These are phyloP conservation scores for Steinernema khuongi DNA, from an alignment of 1,140 invertebrate species.

Conservation along the genomic window DNA sequence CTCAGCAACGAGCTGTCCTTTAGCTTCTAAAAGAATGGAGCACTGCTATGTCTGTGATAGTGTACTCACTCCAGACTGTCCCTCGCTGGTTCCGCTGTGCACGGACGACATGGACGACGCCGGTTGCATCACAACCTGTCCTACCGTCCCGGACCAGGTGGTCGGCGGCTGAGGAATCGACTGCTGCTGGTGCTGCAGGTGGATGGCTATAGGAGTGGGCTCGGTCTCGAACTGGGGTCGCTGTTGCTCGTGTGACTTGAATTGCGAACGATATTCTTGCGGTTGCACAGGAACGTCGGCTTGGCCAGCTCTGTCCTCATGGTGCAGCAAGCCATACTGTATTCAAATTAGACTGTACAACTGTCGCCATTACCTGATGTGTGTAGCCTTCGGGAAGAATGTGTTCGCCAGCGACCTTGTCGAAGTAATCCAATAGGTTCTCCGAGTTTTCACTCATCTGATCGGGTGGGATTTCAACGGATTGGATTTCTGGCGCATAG, in stretches of 20 bases:
- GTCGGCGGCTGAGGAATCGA: not conserved
- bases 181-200: constrained; percentile 30
- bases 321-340: too few species aligned
- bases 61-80: not conserved
- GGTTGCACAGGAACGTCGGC: too few species aligned
- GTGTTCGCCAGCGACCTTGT: constrained; percentile 24
- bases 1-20: constrained; percentile 25
- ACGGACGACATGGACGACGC: not conserved
- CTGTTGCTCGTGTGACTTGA: too few species aligned
- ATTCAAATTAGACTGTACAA: not conserved
- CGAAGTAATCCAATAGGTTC: constrained; percentile 37
- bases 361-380: not conserved
- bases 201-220: too few species aligned
- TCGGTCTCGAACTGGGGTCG: too few species aligned
- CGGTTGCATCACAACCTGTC: not conserved
- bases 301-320: too few species aligned
- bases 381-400: not conserved
- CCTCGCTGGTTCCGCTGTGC: not conserved
- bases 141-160: not conserved
- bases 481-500: constrained; percentile 54
- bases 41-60: not conserved
- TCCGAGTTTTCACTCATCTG: constrained; percentile 53
- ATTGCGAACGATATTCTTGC: too few species aligned
- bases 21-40: not conserved
- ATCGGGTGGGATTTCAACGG: constrained; percentile 53